These are phyloP conservation scores for Oceanodroma tethys DNA, from an alignment of 2,113 vertebrate genomes.

Conservation along the genomic window DNA sequence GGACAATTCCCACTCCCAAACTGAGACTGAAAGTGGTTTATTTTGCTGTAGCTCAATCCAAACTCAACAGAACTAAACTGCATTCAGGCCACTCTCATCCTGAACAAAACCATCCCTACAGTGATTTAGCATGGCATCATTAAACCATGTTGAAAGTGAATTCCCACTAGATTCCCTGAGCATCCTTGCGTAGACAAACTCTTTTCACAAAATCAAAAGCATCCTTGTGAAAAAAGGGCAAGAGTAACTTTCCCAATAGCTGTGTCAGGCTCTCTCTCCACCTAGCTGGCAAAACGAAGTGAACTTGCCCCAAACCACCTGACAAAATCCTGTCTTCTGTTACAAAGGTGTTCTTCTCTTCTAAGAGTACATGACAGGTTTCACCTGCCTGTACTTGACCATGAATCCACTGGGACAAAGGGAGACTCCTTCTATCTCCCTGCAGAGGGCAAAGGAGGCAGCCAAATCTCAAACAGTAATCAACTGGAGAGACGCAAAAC, in stretches of 20 bases:
- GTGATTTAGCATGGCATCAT: neutral
- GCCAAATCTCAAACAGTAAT: neutral
- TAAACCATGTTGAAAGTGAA: neutral
- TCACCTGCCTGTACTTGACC: neutral
- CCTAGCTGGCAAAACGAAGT: neutral
- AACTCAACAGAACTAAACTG: neutral
- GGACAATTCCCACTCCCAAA: neutral
- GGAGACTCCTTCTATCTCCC: neutral
- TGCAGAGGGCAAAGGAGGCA: neutral
- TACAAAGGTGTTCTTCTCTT: neutral
- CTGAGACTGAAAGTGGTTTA: neutral
- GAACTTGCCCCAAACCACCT: neutral
- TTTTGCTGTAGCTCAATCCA: neutral
- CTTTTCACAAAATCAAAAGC: neutral
- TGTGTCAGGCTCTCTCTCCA: neutral
- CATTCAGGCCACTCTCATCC: neutral
- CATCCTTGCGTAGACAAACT: neutral
- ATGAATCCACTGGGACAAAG: neutral
- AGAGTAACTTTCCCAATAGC: neutral
- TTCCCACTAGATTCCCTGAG: neutral
- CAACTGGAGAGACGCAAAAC: neutral
- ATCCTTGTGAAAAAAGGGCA: neutral
- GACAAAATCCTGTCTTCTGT: neutral
- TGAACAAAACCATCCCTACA: neutral
- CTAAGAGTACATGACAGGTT: neutral